Evolutionary conservation across 1,140 invertebrate species (phyloP).

Genomic region (Coelopa frigida): DNA sequence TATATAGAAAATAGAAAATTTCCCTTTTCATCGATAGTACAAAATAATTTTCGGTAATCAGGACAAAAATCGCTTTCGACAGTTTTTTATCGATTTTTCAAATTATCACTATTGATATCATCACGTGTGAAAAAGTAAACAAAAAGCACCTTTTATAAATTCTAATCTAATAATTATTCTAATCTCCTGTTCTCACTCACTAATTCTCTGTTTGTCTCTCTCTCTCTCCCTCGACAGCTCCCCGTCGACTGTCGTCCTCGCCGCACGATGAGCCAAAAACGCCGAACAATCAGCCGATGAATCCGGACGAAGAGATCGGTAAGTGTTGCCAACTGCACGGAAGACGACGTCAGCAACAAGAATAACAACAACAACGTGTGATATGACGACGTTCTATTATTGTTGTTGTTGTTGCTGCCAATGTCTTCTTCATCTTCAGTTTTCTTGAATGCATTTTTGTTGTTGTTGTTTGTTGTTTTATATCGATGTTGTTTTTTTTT

Average conservation of each 20-base stretch:
- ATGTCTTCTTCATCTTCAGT: slow-evolving; percentile 11
- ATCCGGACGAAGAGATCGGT: slow-evolving; percentile 32
- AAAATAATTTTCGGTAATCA: too few relatives aligned
- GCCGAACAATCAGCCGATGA: slow-evolving; percentile 24
- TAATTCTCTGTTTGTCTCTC: background rate
- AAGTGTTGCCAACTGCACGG: slow-evolving; percentile 10
- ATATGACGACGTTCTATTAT: slow-evolving; percentile 17
- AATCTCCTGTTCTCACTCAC: too few relatives aligned
- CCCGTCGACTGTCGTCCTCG: slow-evolving; percentile 26
- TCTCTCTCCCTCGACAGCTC: slow-evolving; percentile 14
- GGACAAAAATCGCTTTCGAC: too few relatives aligned
- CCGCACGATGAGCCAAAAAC: slow-evolving; percentile 28
- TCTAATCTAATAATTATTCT: too few relatives aligned
- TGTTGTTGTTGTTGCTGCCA: slow-evolving; percentile 18
- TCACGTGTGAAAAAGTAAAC: too few relatives aligned
- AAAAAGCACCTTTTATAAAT: too few relatives aligned
- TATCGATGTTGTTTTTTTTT: slow-evolving; percentile 14
- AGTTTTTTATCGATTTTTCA: too few relatives aligned
- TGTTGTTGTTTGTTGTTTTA: slow-evolving; percentile 26
- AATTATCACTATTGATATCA: too few relatives aligned
- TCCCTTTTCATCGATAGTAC: too few relatives aligned
- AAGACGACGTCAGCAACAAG: too few relatives aligned
- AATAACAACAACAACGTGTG: background rate
- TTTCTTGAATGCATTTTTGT: slow-evolving; percentile 19
- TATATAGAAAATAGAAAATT: too few relatives aligned